A percentile compares a stretch with the other conserved stretches of the same genome.
phyloP scores from a whole-genome alignment of 2,888 invertebrate species.

The Biston betularia region DNA sequence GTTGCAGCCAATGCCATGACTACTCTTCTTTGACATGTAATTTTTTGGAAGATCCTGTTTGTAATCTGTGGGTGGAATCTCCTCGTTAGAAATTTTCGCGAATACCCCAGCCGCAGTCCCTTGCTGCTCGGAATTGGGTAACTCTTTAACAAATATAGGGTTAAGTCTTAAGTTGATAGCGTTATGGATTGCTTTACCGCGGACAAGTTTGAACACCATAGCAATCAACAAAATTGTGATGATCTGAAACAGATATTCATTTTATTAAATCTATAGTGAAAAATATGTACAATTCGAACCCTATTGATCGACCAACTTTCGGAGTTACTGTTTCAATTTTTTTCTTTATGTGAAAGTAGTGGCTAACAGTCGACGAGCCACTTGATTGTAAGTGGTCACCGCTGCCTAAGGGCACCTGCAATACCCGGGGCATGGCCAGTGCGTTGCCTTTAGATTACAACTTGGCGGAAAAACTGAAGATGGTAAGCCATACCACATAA shows the following conservation, averaged over 20 bases:
- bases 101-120: conserved; percentile 54
- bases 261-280: not conserved
- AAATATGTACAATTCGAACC: not conserved
- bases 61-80: conserved; percentile 25
- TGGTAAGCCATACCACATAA: too few species aligned
- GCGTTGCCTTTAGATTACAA: too few species aligned
- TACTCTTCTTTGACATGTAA: conserved; percentile 48
- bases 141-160: conserved; percentile 57
- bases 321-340: too few species aligned
- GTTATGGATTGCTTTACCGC: conserved; percentile 63
- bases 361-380: too few species aligned
- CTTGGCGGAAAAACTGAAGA: too few species aligned
- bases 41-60: conserved; percentile 49
- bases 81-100: conserved; percentile 62
- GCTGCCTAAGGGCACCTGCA: too few species aligned
- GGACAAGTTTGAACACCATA: conserved; percentile 44
- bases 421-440: too few species aligned
- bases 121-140: conserved; percentile 47
- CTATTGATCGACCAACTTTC: too few species aligned
- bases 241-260: conserved; percentile 49
- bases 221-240: conserved; percentile 47
- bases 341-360: too few species aligned
- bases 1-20: conserved; percentile 54
- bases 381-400: too few species aligned
- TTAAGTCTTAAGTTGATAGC: conserved; percentile 65